Evolutionary conservation across 2,888 invertebrate species (phyloP), one percentile per base, ranked within the genome.

Genomic region (Oegoconia quadripuncta): DNA sequence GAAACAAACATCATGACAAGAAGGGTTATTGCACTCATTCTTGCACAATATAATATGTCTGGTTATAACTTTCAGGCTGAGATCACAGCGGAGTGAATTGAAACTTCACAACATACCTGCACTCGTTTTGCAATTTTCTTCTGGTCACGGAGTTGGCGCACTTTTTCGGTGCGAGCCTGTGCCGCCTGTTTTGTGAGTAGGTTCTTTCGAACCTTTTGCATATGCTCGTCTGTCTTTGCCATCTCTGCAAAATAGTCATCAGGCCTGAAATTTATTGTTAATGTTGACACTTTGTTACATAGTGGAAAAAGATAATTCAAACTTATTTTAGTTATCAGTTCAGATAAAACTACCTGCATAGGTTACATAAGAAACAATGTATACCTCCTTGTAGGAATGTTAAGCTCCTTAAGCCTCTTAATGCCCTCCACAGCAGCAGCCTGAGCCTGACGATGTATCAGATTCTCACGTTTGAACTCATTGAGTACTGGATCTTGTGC

Each of bases 191-290:
- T 95, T 15, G 94, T 91, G 84, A 96, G 89, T 17, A 98, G 74
- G 62, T 93, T 93, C 64, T 93, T 90, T 32, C 97, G 90, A 0
- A 97, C 93, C 80, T 97, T 98, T 63, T 97, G 97, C 99, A 99
- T 99, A 63, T 99, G 99, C 20, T 91, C 92, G 80, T 99, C 99
- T 9, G 95, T 90, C 76, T 99, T 99, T 0, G 97, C 97, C 99
- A 99, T 99, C 89, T 99, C 97, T 0, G 99, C 99, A 81, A 98
- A 99, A 75, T 97, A 99, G 77, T 99, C 99, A 39, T 96, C 95
- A 0, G 99, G 99, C 34, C 94, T 89, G 46, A 16, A 64, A 53
- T 3, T 9, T 3, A 13, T 12, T 1, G 6, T 9, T 11, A 16
- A n/a, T 26, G 14, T 37, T 5, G 16, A 12, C 20, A 16, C 22